A percentile compares a stretch with the other conserved stretches of the same genome.
phyloP scores from a whole-genome alignment of 2,113 vertebrate species.

The Puntigrus tetrazona region DNA sequence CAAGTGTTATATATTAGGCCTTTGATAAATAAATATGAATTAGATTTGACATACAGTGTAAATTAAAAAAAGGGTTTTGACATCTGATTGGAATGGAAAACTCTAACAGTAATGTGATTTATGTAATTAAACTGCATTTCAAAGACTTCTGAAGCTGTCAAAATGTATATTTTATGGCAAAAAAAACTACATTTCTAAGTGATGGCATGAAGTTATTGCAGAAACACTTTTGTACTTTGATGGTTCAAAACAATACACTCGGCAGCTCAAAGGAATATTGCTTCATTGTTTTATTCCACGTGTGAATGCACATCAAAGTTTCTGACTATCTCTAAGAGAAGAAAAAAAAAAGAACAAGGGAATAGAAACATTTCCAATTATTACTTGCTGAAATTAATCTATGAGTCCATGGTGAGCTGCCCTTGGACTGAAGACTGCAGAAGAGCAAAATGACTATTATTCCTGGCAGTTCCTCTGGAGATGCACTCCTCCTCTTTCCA shows the following conservation, averaged over 20 bases:
- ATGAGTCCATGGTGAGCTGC: not conserved
- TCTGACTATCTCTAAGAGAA: slow-evolving; percentile 15
- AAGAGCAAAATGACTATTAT: slow-evolving; percentile 22
- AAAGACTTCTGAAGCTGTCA: not conserved
- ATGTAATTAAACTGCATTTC: not conserved
- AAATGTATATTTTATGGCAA: not conserved
- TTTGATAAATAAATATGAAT: not conserved
- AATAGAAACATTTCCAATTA: slow-evolving; percentile 31
- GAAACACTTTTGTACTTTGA: slow-evolving; percentile 27
- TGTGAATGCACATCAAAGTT: slow-evolving; percentile 37
- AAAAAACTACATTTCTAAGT: not conserved
- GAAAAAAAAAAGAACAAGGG: not conserved
- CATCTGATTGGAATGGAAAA: not conserved
- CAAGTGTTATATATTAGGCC: not conserved
- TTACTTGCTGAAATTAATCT: slow-evolving; percentile 32
- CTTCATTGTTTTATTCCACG: slow-evolving; percentile 33
- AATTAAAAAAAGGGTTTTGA: not conserved
- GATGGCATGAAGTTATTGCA: not conserved
- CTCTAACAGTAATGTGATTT: not conserved
- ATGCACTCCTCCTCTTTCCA: slow-evolving; percentile 9
- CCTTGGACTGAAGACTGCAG: slow-evolving; percentile 4
- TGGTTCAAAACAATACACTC: slow-evolving; percentile 21
- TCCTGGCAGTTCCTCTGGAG: slow-evolving; percentile 21
- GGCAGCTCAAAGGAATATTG: not conserved
- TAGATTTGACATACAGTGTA: not conserved